Percentiles rank a stretch among this genome's conserved stretches.
Conservation (phyloP, 37 sponge, comb jelly and placozoan genomes). For the Ephydatia muelleri region DNA sequence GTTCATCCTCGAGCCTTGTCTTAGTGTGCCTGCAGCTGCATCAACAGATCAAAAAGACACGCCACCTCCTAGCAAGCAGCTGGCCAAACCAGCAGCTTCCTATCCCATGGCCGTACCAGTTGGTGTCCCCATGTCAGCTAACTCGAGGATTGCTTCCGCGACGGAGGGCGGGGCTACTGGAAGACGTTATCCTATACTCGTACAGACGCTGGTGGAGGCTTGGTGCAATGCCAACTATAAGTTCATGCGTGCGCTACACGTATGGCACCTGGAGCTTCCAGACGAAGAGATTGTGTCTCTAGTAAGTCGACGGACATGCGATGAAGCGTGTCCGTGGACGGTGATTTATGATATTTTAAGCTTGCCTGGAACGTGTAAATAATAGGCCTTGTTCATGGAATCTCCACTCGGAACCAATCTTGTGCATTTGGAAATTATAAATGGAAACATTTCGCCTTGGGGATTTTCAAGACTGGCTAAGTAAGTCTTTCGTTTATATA, state of each 20-base stretch:
- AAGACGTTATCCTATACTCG: neutral
- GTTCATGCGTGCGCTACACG: conserved; percentile 34
- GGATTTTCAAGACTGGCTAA: conserved; percentile 37
- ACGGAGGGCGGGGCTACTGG: neutral
- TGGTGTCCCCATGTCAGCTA: neutral
- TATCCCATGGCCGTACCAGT: neutral
- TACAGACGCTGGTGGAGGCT: conserved; percentile 24
- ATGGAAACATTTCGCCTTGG: conserved; percentile 45
- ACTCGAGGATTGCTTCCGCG: neutral
- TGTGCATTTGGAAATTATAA: conserved; percentile 45
- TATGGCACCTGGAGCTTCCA: conserved; percentile 31
- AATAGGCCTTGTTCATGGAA: conserved; percentile 62
- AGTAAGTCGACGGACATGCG: conserved; percentile 8
- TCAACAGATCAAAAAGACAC: neutral
- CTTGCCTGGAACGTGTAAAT: too few relatives aligned
- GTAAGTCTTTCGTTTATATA: conserved; percentile 5
- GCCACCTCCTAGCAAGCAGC: neutral
- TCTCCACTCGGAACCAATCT: conserved; percentile 17
- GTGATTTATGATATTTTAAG: neutral
- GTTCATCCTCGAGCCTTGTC: conserved; percentile 5
- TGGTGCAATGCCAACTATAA: conserved; percentile 17
- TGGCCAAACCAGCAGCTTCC: neutral
- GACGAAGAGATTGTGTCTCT: conserved; percentile 49
- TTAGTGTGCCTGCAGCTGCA: neutral
- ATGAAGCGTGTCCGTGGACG: neutral